Percentiles rank a stretch among this genome's conserved stretches.
These are phyloP conservation scores for Sesia bembeciformis DNA, from an alignment of 2,888 invertebrate species.

Conservation along the genomic window DNA sequence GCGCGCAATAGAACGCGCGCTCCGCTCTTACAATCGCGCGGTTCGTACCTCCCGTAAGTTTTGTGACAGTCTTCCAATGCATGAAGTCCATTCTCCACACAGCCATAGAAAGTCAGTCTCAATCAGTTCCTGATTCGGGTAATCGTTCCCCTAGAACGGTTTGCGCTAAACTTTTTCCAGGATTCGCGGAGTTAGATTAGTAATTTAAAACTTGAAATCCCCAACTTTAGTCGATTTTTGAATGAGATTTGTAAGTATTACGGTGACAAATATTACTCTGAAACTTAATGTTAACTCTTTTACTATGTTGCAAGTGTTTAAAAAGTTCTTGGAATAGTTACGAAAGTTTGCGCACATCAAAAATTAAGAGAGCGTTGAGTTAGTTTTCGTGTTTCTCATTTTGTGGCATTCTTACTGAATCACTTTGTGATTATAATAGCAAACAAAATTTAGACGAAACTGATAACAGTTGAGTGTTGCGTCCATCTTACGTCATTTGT, in stretches of 20 bases:
- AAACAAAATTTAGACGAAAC: conserved; percentile 26
- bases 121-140: neutral
- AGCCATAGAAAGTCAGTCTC: neutral
- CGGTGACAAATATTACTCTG: neutral
- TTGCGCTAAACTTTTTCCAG: conserved; percentile 1
- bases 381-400: no score
- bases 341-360: neutral
- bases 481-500: no score
- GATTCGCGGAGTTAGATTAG: conserved; percentile 25
- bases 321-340: conserved; percentile 13
- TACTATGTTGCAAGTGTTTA: conserved; percentile 11
- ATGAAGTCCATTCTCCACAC: conserved; percentile 30
- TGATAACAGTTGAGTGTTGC: conserved; percentile 11
- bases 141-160: conserved; percentile 9
- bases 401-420: no score
- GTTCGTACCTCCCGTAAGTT: conserved; percentile 46
- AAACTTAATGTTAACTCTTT: no score
- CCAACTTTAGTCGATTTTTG: conserved; percentile 15
- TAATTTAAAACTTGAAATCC: conserved; percentile 34
- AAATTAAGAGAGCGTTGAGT: no score
- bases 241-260: conserved; percentile 15
- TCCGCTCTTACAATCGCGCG: conserved; percentile 22
- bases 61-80: conserved; percentile 39
- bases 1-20: conserved; percentile 42
- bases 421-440: conserved; percentile 4